Evolutionary conservation across 2,888 invertebrate species (phyloP).

Genomic region (Pheosia gnoma): DNA sequence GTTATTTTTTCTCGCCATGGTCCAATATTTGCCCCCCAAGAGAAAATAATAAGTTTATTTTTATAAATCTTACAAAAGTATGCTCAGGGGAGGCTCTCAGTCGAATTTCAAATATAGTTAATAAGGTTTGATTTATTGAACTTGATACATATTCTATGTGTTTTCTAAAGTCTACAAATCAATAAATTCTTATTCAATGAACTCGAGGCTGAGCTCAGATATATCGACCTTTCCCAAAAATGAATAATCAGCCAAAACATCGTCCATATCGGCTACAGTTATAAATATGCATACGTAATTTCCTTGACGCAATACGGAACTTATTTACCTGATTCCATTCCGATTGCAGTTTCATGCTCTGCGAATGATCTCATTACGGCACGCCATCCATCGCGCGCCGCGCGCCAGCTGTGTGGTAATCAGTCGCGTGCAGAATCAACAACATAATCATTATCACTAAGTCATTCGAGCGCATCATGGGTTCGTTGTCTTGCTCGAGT

Average conservation of each 20-base stretch:
- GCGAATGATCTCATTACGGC: constrained; percentile 6
- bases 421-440: constrained; percentile 22
- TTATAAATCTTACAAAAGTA: too few relatives aligned
- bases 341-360: constrained; percentile 7
- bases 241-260: too few relatives aligned
- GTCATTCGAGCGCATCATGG: not conserved
- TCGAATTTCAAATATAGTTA: too few relatives aligned
- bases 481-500: too few relatives aligned
- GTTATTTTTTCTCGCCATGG: not conserved
- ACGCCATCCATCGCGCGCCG: constrained; percentile 13
- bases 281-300: not conserved
- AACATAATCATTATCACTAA: not conserved
- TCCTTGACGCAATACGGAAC: constrained; percentile 7
- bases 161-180: too few relatives aligned
- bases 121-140: too few relatives aligned
- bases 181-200: too few relatives aligned
- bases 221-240: too few relatives aligned
- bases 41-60: not conserved
- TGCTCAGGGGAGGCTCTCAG: too few relatives aligned
- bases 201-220: too few relatives aligned
- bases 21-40: not conserved
- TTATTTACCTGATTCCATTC: constrained; percentile 6
- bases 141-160: too few relatives aligned
- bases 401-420: constrained; percentile 21
- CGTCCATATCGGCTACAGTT: not conserved